Evolutionary conservation across 2,888 invertebrate genomes (phyloP).

Genomic region (Dasysyrphus tricinctus): DNA sequence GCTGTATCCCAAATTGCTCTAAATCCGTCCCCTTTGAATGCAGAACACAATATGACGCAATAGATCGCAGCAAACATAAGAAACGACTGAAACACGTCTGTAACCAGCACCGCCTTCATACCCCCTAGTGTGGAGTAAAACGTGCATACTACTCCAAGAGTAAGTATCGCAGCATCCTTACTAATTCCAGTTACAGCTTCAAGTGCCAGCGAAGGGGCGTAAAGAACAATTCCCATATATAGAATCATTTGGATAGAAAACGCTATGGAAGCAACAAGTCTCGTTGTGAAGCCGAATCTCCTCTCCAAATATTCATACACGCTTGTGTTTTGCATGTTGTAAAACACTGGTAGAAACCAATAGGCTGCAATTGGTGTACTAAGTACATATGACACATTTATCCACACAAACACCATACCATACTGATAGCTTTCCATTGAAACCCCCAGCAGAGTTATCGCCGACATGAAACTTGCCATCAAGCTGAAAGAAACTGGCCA

Average conservation of each 20-base stretch:
- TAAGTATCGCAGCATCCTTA: slow-evolving; percentile 88
- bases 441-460: slow-evolving; percentile 94
- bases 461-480: slow-evolving; percentile 97
- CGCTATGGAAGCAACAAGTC: slow-evolving; percentile 91
- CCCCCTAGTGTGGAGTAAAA: slow-evolving; percentile 95
- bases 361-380: slow-evolving; percentile 91
- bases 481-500: slow-evolving; percentile 93
- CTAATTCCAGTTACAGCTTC: slow-evolving; percentile 92
- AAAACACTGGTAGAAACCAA: slow-evolving; percentile 93
- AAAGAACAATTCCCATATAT: slow-evolving; percentile 97
- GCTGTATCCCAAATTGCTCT: slow-evolving; percentile 89
- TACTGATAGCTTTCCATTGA: slow-evolving; percentile 93
- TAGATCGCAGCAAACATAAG: slow-evolving; percentile 94
- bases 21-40: slow-evolving; percentile 89
- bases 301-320: slow-evolving; percentile 96
- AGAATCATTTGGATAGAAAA: slow-evolving; percentile 95
- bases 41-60: slow-evolving; percentile 89
- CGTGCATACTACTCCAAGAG: slow-evolving; percentile 89
- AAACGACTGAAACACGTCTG: slow-evolving; percentile 92
- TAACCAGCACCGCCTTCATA: slow-evolving; percentile 95
- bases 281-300: slow-evolving; percentile 91
- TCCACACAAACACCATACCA: slow-evolving; percentile 91
- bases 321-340: slow-evolving; percentile 91
- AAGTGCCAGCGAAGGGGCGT: slow-evolving; percentile 95
- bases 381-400: slow-evolving; percentile 90